Base-by-base conservation (phyloP, 2,888 invertebrate species). In the Silvanus unidentatus region DNA sequence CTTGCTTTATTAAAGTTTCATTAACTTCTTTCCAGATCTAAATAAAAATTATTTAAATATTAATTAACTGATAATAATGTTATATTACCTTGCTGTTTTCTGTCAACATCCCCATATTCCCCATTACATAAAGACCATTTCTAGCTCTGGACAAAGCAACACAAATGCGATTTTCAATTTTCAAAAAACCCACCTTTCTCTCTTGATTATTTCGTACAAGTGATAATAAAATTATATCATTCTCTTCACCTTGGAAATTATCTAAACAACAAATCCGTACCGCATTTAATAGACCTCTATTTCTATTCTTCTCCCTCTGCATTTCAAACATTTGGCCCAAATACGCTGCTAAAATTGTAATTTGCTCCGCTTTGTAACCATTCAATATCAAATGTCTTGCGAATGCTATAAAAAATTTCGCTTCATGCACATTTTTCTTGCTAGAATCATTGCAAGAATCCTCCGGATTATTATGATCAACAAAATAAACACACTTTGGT, bases 221-320 rank as follows among this genome's bases (percentile, higher is more conserved):
- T 0, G 89, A 88, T 47, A 91, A 69, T 52, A 91, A 75, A 41
- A 90, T 82, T 59, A 90, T 86, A 63, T 81, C 81, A 62, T 79
- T 83, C 73, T 88, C 89, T 61, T 88, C 83, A 0, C 90, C 89
- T 72, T 90, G 90, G 59, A 79, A 90, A 64, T 86, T 88, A 65
- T 90, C 89, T 1, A 90, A 82, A 1, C 81, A 80, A 0, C 80
- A 77, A 13, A 86, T 77, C 49, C 76, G 73, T 4, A 86, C 75
- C 30, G 77, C 74, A 16, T 69, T 58, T 2, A 80, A 66, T 1
- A 69, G 46, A 1, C 22, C 22, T 8, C 3, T 22, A 1, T 38
- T 29, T 16, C 52, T 49, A 42, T 49, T 59, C 28, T 60, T 59
- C 59, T 79, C 78, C 59, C 75, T 71, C 56, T 71, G 73, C 44